Conservation (phyloP, 2,113 vertebrate species). For the Lycaon pictus region DNA sequence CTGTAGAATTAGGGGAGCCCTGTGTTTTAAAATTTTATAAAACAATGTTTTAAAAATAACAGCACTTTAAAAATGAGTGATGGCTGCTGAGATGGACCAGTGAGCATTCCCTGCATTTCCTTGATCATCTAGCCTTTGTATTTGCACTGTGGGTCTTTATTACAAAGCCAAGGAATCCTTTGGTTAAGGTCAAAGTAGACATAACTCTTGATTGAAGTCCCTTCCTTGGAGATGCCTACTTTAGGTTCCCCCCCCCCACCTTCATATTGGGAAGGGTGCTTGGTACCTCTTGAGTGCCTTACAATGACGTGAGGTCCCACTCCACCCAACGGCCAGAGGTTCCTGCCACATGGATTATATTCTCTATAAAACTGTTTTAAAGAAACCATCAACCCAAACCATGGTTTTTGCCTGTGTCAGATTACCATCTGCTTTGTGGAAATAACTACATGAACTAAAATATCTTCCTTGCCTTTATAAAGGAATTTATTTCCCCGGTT, state of each 20-base stretch:
- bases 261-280: not conserved
- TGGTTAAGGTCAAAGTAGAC: not conserved
- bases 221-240: not conserved
- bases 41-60: not conserved
- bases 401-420: not conserved
- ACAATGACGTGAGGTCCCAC: not conserved
- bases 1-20: not conserved
- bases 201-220: not conserved
- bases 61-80: not conserved
- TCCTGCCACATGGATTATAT: not conserved
- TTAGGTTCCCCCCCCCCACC: fast-evolving
- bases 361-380: not conserved
- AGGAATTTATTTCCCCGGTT: not conserved
- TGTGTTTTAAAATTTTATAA: not conserved
- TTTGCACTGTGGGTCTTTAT: not conserved
- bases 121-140: not conserved
- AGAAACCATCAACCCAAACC: not conserved
- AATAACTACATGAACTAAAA: not conserved
- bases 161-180: not conserved
- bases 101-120: not conserved
- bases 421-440: not conserved
- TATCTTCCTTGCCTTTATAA: not conserved
- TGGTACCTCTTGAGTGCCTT: not conserved
- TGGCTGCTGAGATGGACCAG: not conserved
- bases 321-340: not conserved